phyloP scores from a whole-genome alignment of 2,113 vertebrate species.

The Prunella fulvescens region DNA sequence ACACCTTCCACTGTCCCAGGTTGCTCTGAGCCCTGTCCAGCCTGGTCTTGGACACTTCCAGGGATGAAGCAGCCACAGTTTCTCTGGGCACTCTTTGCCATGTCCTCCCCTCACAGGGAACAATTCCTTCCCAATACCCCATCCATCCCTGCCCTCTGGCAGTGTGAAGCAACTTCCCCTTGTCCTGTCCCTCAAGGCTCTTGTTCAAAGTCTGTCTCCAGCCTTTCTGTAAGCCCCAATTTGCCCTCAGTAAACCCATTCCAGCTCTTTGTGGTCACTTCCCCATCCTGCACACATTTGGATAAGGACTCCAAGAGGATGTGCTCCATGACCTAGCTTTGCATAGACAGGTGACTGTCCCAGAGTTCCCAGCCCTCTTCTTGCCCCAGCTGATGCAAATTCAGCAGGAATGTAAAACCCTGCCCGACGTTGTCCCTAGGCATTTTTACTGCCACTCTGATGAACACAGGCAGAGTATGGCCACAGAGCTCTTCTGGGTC shows the following conservation, averaged over 20 bases:
- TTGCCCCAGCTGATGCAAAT: background rate
- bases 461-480: background rate
- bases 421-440: background rate
- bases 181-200: background rate
- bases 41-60: background rate
- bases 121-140: background rate
- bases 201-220: background rate
- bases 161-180: background rate
- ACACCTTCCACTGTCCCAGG: background rate
- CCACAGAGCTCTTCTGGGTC: background rate
- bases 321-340: background rate
- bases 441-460: background rate
- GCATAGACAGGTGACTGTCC: background rate
- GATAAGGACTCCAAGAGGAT: background rate
- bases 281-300: background rate
- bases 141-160: background rate
- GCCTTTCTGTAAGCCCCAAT: background rate
- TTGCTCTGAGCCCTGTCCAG: accelerated
- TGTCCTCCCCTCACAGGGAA: background rate
- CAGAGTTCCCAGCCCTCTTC: background rate
- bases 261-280: background rate
- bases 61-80: background rate
- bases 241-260: background rate
- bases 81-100: background rate
- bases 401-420: background rate